Evolutionary conservation across 2,797 vertebrate genomes (phyloP), one percentile per base, ranked within the genome.

Genomic region (Takifugu rubripes): DNA sequence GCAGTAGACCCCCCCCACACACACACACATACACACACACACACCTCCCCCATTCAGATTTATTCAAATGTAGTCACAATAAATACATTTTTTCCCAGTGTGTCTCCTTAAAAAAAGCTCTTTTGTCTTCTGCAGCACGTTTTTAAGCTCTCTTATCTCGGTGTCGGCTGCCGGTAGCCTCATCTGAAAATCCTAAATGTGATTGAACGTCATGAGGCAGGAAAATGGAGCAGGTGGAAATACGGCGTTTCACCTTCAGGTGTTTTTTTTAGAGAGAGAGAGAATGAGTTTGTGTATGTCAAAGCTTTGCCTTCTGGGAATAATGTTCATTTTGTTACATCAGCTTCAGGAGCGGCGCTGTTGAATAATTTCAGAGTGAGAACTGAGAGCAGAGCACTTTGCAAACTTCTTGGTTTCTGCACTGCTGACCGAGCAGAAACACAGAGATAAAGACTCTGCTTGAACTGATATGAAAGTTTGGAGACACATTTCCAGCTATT

Each of bases 271-370:
- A 2, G 5, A 2, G 5, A 2, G 29, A 2, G 21, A 48, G 21
- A 25, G 46, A 48, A 48, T 5, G 48, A 61, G 7, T 49, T 42
- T 15, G 25, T 52, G 59, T 59, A 54, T 54, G 56, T 75, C 56
- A 60, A 57, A 59, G 46, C 9, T 59, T 50, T 42, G 42, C 56
- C 66, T 63, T 53, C 42, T 56, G 48, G 59, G 57, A 64, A 66
- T 53, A 59, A 53, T 55, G 56, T 64, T 68, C 1, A 74, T 78
- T 63, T 61, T 51, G 55, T 74, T 70, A 48, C 68, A 76, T 69
- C 65, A 68, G 65, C 58, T 43, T 46, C n/a, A 49, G 10, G 6
- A 24, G 52, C 64, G 57, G 50, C 60, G 66, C 54, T 52, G 68
- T 52, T 68, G 52, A 64, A 73, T 68, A 59, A 69, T 75, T 69